Conservation (phyloP, 2,113 vertebrate genomes). For the Semnornis frantzii region DNA sequence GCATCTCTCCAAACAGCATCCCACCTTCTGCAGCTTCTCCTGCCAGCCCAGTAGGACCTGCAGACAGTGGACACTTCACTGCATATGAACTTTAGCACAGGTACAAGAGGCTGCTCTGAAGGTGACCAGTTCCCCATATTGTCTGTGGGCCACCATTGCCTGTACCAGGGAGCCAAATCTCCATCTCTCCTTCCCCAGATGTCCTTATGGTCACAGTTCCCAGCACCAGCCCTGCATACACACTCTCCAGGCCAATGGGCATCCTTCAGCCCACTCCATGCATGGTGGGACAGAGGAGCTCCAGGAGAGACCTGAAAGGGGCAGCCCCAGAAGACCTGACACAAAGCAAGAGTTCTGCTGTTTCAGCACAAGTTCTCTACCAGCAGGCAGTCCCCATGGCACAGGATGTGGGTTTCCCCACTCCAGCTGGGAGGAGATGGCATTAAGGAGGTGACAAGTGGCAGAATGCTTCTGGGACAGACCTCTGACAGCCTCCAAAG, state of each 20-base stretch:
- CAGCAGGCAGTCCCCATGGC: neutral
- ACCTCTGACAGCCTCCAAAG: neutral
- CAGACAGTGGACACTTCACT: neutral
- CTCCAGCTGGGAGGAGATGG: neutral
- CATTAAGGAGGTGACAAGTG: neutral
- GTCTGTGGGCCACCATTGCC: neutral
- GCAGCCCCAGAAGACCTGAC: neutral
- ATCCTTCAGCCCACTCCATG: neutral
- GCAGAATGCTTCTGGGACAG: neutral
- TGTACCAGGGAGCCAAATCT: too few relatives aligned
- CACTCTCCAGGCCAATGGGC: accelerated
- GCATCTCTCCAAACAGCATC: neutral
- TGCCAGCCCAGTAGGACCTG: neutral
- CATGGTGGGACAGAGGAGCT: accelerated
- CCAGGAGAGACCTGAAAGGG: neutral
- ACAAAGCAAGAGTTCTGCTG: accelerated
- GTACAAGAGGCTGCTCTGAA: neutral
- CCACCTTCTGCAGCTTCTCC: neutral
- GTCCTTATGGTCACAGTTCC: neutral
- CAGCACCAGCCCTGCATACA: too few relatives aligned
- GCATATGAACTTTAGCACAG: neutral
- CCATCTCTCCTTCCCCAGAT: neutral
- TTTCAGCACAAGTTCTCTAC: neutral
- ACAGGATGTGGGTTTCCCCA: neutral
- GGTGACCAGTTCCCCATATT: neutral